Evolutionary conservation across 2,888 invertebrate genomes (phyloP), one percentile per base, ranked within the genome.

Genomic region (Athetis lepigone): DNA sequence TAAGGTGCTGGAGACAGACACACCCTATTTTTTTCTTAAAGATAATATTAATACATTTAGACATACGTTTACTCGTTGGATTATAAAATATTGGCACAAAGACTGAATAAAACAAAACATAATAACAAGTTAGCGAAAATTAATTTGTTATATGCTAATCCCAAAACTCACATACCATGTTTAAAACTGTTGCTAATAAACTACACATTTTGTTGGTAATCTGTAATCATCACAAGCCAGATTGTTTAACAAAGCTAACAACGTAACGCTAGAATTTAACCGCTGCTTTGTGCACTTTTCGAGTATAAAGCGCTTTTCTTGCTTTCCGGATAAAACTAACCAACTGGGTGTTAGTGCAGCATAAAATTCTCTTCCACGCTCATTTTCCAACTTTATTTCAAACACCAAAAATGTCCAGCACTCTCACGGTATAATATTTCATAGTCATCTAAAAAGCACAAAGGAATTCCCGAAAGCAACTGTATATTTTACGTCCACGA

Each of bases 381-480:
- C 52, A 73, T 70, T 73, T 79, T 59, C 39, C 66, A 67, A 67
- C 50, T 64, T 64, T 61, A 75, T 79, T 75, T 67, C 50, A 57
- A 70, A 78, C 57, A 66, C 60, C 66, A 66, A 79, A 78, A 75
- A 71, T 65, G 68, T 71, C 59, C 80, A 63, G 68, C 77, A 52
- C 46, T 52, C 75, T 46, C 52, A n/a, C 42, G 21, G 72, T 36
- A 55, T 76, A 72, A 80, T 80, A 78, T 75, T 78, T 80, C 67
- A 75, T 60, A 55, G 56, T 52, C 51, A 52, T 66, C 51, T 64
- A 45, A 65, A 72, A 65, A 75, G 68, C 71, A 75, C 72, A 80
- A 80, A 79, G 56, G 69, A 70, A 70, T 64, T 67, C 50, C 37
- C 37, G 43, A 74, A 62, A 66, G 62, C 33, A 64, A 72, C 57